Evolutionary conservation across 2,113 vertebrate genomes (phyloP), one percentile per base, ranked within the genome.

Genomic region (Bubo scandiacus): DNA sequence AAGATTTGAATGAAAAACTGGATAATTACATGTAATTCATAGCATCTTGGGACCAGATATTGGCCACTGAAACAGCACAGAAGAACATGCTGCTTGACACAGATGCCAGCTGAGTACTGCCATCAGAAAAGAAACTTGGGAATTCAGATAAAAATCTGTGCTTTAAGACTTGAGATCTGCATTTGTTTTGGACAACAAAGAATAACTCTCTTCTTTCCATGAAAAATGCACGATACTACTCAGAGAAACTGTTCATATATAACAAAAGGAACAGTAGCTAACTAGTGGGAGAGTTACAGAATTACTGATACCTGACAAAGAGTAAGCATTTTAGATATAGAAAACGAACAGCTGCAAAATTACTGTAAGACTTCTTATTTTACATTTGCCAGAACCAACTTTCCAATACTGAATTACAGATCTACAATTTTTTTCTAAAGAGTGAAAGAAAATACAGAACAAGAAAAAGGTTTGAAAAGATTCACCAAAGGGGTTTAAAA

Each of bases 261-360:
- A 74, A 52, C 34, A 67, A 81, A 79, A 68, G 34, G 42, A 93
- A 89, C 40, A 95, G 93, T 51, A 70, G 59, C 43, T 96, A 47
- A 86, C 40, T 71, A 82, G 72, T 88, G 55, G 74, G 62, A 73
- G 61, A 67, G 9, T 62, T 38, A 57, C 5, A n/a, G 51, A 57
- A 15, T 52, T 51, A 66, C 7, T 68, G 43, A 57, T 79, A 51
- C 67, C 65, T 61, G 40, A 94, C 73, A 88, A 66, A 54, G 63
- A 92, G 67, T 95, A 96, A 88, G 49, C 11, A 79, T 38, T 88
- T 90, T 40, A 61, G 40, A 83, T 52, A 62, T 18, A 86, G 88
- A 96, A 81, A 97, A 68, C 61, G 85, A 95, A 90, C n/a, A 96
- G 90, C 82, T 96, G 67, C 61, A 92, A 78, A 94, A 86, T 96